Evolutionary conservation across 2,797 vertebrate species (phyloP).

Genomic region (Urosaurus nigricauda): DNA sequence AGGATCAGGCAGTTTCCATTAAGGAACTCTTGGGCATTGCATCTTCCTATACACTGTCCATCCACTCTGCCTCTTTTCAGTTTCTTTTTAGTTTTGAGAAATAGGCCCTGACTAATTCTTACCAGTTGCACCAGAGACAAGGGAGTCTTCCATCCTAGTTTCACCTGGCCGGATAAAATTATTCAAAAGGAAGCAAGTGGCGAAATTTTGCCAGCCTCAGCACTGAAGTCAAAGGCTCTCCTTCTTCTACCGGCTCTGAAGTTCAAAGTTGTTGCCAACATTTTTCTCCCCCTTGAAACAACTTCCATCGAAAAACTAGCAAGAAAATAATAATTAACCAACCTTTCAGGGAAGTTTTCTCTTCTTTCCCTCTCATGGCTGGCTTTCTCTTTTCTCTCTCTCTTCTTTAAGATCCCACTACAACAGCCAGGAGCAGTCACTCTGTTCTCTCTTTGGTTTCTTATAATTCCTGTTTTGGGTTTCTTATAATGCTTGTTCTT

Average conservation of each 20-base stretch:
- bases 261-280: background rate
- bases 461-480: background rate
- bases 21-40: background rate
- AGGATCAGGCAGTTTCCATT: background rate
- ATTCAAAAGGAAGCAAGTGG: background rate
- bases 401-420: constrained; percentile 25
- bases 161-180: background rate
- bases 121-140: background rate
- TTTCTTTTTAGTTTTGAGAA: background rate
- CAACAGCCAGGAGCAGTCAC: background rate
- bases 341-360: constrained; percentile 83
- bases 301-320: background rate
- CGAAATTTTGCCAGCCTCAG: background rate
- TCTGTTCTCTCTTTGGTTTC: constrained; percentile 28
- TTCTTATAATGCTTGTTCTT: background rate
- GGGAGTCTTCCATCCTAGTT: background rate
- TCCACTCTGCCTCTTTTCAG: background rate
- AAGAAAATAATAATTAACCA: constrained; percentile 53
- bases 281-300: background rate
- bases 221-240: background rate
- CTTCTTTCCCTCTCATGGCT: constrained; percentile 78
- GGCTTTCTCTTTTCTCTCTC: background rate
- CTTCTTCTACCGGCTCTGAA: background rate
- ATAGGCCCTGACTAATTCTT: background rate
- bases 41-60: no score